Evolutionary conservation across 1,140 invertebrate species (phyloP).

Genomic region (Leptopilina boulardi): DNA sequence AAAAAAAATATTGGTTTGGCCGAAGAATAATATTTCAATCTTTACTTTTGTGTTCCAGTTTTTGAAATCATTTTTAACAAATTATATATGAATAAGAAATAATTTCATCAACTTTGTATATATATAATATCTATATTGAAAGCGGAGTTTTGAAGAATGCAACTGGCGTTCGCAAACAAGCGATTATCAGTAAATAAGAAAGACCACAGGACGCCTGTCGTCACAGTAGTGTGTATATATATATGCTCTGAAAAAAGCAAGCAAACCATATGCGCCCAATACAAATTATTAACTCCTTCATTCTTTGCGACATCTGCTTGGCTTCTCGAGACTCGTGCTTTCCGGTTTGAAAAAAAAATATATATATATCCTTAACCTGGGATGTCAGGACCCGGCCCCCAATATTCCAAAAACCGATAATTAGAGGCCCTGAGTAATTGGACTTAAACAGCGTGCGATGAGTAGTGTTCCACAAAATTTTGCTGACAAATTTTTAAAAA

Average conservation of each 20-base stretch:
- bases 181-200: constrained; percentile 17
- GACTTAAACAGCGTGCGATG: background rate
- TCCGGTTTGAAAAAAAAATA: constrained; percentile 32
- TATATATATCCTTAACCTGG: constrained; percentile 20
- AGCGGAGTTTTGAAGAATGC: background rate
- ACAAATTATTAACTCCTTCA: constrained; percentile 40
- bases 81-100: too few species aligned
- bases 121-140: too few species aligned
- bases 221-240: too few species aligned
- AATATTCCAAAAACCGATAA: background rate
- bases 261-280: constrained; percentile 54
- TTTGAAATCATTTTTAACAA: too few species aligned
- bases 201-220: constrained; percentile 65
- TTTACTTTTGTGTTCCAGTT: too few species aligned
- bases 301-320: constrained; percentile 33
- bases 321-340: constrained; percentile 17
- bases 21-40: too few species aligned
- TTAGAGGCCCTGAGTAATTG: constrained; percentile 21
- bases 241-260: constrained; percentile 32
- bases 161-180: background rate
- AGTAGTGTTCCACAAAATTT: background rate
- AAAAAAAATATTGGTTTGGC: too few species aligned
- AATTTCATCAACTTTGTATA: background rate
- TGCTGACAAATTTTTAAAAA: constrained; percentile 28
- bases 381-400: background rate